Percentiles rank a stretch among this genome's conserved stretches.
phyloP scores from a whole-genome alignment of 2,113 vertebrate genomes.

The Cisticola juncidis region DNA sequence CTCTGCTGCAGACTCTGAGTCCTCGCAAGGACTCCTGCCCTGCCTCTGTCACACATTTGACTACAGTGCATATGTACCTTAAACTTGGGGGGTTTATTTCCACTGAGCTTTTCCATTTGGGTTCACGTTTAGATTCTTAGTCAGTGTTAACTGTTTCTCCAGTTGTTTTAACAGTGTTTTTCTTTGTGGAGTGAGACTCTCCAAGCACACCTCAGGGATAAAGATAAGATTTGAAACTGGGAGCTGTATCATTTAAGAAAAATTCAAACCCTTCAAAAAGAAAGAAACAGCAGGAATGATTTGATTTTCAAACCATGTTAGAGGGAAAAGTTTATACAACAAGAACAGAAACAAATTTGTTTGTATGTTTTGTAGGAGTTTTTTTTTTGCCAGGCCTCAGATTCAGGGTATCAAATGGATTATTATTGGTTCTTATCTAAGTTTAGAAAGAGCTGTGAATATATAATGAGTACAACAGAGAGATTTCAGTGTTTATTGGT shows the following conservation, averaged over 20 bases:
- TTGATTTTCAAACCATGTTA: slow-evolving; percentile 36
- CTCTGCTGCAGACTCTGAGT: not conserved
- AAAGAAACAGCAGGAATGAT: not conserved
- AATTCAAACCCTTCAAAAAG: slow-evolving; percentile 2
- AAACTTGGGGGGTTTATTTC: not conserved
- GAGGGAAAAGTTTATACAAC: not conserved
- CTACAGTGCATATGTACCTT: not conserved
- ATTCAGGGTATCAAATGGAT: slow-evolving; percentile 45
- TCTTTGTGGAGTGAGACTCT: not conserved
- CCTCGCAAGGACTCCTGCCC: not conserved
- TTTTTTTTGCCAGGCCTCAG: not conserved
- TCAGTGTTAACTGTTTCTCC: not conserved
- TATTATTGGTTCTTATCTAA: slow-evolving; percentile 58
- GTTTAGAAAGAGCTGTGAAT: slow-evolving; percentile 52
- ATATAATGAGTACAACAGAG: slow-evolving; percentile 40
- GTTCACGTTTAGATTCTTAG: not conserved
- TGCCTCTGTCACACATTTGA: not conserved
- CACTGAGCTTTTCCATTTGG: not conserved
- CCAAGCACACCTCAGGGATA: not conserved
- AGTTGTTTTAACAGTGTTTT: not conserved
- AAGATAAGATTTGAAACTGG: not conserved
- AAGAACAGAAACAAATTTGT: not conserved
- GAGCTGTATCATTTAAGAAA: not conserved
- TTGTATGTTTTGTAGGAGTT: not conserved
- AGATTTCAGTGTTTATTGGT: slow-evolving; percentile 48